Base-by-base conservation (phyloP, 2,113 vertebrate genomes). In the Megaptera novaeangliae region DNA sequence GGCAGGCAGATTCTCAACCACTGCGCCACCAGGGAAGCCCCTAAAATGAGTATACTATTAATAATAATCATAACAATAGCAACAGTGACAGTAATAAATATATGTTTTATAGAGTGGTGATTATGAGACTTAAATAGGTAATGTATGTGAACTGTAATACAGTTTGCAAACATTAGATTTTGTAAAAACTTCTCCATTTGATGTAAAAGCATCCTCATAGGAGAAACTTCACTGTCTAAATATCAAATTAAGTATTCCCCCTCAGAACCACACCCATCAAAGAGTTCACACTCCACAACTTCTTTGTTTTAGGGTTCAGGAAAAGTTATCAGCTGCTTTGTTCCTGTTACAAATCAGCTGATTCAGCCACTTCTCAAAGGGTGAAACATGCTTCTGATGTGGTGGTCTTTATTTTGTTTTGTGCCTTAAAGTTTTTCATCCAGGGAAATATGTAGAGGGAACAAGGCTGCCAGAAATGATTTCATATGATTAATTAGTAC, bases 351-450 rank as follows among this genome's bases (percentile, higher is more conserved):
- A 86, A 75, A 64, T 52, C 39, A 96, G 77, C 52, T 88, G 82
- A 91, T 34, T 41, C 59, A 96, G n/a, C 66, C 27, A 29, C 34
- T 96, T 97, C 66, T 82, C 94, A 86, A 80, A 83, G 55, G 6
- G 44, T 25, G 27, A 68, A 41, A 55, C 34, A 12, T 89, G 52
- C 27, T 74, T 95, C 36, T 59, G 63, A 86, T 94, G 57, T 87
- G 44, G 27, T 93, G 23, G 18, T 59, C 49, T n/a, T 72, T 59
- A 49, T 94, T 84, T 93, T 66, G 71, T 78, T 86, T 93, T 77
- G 44, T 52, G 44, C 89, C 84, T 94, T 86, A 78, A 93, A 44
- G 64, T 29, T 95, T 97, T 91, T 86, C 61, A 96, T 85, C 49
- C 61, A 91, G 66, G 39, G 69, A 84, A 88, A 71, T 57, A 34